phyloP scores from a whole-genome alignment of 2,113 vertebrate species.

The Sciurus niger region DNA sequence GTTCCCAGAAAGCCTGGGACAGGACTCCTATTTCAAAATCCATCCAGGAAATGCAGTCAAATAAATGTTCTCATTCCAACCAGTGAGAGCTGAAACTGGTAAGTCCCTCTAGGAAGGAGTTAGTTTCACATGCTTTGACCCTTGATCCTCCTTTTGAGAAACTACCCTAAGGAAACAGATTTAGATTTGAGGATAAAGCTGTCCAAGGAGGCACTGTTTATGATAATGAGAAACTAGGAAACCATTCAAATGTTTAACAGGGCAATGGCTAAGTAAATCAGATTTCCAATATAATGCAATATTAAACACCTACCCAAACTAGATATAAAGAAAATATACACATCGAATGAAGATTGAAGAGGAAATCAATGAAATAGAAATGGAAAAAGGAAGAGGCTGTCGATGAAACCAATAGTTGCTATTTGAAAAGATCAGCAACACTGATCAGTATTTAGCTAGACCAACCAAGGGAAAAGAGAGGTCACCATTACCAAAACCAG shows the following conservation, averaged over 20 bases:
- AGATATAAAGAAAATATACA: neutral
- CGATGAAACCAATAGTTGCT: neutral
- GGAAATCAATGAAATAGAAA: neutral
- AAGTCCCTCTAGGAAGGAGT: neutral
- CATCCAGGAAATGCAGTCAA: fast-evolving
- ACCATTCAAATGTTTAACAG: neutral
- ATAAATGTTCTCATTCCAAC: neutral
- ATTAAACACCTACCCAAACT: neutral
- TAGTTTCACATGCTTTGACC: neutral
- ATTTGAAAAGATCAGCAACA: neutral
- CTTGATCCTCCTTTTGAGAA: neutral
- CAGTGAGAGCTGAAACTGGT: neutral
- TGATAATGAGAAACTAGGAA: neutral
- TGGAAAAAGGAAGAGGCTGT: neutral
- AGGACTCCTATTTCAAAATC: neutral
- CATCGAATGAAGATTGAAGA: neutral
- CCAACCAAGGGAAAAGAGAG: neutral
- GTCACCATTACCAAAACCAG: neutral
- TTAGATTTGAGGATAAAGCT: neutral
- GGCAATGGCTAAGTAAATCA: neutral
- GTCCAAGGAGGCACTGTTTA: neutral
- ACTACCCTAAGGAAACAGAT: neutral
- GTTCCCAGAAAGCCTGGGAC: neutral
- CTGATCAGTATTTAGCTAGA: neutral
- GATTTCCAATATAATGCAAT: neutral